phyloP scores from a whole-genome alignment of 2,888 invertebrate species.

The Plebejus argus region DNA sequence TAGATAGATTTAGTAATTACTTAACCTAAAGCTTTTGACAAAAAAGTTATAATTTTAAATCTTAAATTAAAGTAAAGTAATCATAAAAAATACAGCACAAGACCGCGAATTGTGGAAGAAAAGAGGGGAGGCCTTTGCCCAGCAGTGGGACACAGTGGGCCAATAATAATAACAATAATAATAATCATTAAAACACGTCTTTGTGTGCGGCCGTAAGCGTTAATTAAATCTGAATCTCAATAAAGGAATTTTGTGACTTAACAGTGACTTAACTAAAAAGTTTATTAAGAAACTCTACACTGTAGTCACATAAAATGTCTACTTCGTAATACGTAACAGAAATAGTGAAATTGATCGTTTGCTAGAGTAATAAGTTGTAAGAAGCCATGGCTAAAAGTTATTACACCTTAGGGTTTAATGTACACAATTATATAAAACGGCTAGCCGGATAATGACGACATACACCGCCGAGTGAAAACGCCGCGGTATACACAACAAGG shows the following conservation, averaged over 20 bases:
- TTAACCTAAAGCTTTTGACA: too few species aligned
- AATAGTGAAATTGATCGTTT: not conserved
- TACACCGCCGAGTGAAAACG: slow-evolving; percentile 13
- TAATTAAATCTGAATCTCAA: not conserved
- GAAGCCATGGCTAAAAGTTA: slow-evolving; percentile 23
- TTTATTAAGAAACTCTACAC: not conserved
- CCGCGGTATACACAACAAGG: too few species aligned
- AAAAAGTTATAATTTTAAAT: too few species aligned
- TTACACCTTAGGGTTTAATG: slow-evolving; percentile 24
- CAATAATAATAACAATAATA: too few species aligned
- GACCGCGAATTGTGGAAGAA: too few species aligned
- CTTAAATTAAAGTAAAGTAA: not conserved
- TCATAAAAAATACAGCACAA: too few species aligned
- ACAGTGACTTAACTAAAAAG: not conserved
- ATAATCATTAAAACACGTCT: not conserved
- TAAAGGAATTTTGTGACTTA: not conserved
- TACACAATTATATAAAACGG: slow-evolving; percentile 26
- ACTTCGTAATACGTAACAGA: not conserved
- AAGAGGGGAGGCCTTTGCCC: too few species aligned
- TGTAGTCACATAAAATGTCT: not conserved
- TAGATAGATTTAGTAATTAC: too few species aligned
- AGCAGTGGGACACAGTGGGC: too few species aligned
- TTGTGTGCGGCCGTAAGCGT: too few species aligned
- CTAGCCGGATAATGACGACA: slow-evolving; percentile 19
- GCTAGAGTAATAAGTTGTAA: slow-evolving; percentile 3